phyloP scores from a whole-genome alignment of 2,797 vertebrate genomes.

The Phataginus tetradactyla region DNA sequence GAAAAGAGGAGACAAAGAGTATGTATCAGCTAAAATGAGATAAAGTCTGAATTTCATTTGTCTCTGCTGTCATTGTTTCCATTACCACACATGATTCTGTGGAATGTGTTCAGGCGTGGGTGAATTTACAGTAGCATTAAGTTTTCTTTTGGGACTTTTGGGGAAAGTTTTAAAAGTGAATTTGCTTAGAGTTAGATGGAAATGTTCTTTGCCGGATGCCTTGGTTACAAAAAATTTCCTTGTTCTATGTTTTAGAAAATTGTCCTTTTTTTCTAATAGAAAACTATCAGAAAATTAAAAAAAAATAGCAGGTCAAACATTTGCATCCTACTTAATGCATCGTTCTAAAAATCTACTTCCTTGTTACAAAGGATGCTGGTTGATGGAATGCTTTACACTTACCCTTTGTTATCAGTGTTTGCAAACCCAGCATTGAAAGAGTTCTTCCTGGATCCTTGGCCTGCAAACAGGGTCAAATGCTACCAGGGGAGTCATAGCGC shows the following conservation, averaged over 20 bases:
- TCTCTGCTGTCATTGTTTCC: conserved; percentile 44
- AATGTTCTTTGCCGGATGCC: conserved; percentile 50
- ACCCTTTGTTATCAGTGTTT: background rate
- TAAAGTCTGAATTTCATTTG: background rate
- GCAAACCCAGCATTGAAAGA: background rate
- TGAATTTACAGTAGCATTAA: conserved; percentile 45
- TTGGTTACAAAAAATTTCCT: background rate
- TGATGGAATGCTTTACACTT: background rate
- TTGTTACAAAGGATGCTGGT: background rate
- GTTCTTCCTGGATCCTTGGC: background rate
- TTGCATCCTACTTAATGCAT: background rate
- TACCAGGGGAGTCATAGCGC: background rate
- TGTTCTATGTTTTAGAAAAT: conserved; percentile 47
- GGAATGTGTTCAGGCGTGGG: background rate
- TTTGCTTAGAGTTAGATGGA: conserved; percentile 55
- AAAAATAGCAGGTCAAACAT: background rate
- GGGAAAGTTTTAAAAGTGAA: conserved; percentile 43
- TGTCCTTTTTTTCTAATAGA: conserved; percentile 17
- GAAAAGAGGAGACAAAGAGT: background rate
- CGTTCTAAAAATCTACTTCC: background rate
- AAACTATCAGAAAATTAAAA: background rate
- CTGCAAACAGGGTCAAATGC: background rate
- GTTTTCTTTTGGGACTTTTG: conserved; percentile 43
- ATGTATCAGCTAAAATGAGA: conserved; percentile 7
- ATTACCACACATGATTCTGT: background rate